Percentiles rank a stretch among this genome's conserved stretches.
Evolutionary conservation across 2,888 invertebrate species (phyloP).

Genomic region (Chymomyza procnemis): DNA sequence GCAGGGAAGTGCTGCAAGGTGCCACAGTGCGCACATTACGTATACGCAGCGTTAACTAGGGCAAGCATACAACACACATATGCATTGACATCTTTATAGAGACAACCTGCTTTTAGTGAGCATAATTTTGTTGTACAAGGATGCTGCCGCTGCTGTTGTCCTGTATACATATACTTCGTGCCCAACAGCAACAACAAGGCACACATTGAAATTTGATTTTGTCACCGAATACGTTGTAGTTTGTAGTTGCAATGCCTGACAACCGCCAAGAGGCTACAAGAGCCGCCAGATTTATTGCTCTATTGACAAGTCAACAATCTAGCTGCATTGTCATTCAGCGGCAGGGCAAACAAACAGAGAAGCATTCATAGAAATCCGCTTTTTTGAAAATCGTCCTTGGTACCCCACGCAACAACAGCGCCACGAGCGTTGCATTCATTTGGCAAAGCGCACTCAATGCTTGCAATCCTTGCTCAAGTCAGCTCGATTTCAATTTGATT

Average conservation of each 20-base stretch:
- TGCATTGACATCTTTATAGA: neutral
- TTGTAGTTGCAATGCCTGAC: neutral
- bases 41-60: conserved; percentile 42
- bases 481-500: neutral
- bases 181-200: neutral
- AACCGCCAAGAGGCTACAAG: conserved; percentile 16
- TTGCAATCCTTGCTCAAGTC: neutral
- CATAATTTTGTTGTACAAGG: conserved; percentile 33
- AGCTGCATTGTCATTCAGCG: neutral
- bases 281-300: conserved; percentile 50
- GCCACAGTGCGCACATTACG: conserved; percentile 40
- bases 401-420: neutral
- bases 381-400: neutral
- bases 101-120: conserved; percentile 5
- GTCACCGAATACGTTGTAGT: conserved; percentile 5
- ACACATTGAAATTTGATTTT: conserved; percentile 35
- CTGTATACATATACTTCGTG: neutral
- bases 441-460: too few relatives aligned
- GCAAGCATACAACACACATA: conserved; percentile 12
- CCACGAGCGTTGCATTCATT: too few relatives aligned
- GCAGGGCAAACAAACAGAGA: neutral
- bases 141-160: neutral
- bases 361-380: neutral
- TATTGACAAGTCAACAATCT: conserved; percentile 55
- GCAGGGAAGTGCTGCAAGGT: neutral